Conservation (phyloP, 2,797 vertebrate genomes). For the Karalla daura region DNA sequence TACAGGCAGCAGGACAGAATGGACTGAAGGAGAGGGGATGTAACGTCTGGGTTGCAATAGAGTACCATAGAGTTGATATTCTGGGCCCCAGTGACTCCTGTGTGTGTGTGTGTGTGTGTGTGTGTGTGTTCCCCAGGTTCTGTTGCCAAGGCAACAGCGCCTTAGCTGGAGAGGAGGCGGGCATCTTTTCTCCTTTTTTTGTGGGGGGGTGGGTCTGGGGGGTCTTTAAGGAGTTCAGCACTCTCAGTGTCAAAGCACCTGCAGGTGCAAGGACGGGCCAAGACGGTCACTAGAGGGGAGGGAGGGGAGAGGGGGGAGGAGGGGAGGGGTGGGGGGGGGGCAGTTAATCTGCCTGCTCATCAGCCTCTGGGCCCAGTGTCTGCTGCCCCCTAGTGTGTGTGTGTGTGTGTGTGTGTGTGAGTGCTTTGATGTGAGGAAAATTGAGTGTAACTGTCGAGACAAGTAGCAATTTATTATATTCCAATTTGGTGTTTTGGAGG, state of each 20-base stretch:
- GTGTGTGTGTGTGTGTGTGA: conserved; percentile 31
- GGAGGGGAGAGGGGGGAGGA: conserved; percentile 12
- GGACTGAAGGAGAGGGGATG: background rate
- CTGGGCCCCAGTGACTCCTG: conserved; percentile 68
- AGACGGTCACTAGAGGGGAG: conserved; percentile 58
- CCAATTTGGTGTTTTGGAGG: conserved; percentile 56
- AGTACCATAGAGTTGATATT: conserved; percentile 66
- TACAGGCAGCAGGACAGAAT: no score
- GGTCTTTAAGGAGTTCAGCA: conserved; percentile 50
- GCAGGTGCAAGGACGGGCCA: conserved; percentile 61
- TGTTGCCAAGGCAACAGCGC: conserved; percentile 75
- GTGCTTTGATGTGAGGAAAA: conserved; percentile 55
- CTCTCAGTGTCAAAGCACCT: conserved; percentile 61
- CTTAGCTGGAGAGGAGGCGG: conserved; percentile 48
- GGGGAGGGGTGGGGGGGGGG: background rate
- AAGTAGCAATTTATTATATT: conserved; percentile 61
- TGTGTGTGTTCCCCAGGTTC: conserved; percentile 61
- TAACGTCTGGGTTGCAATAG: conserved; percentile 48
- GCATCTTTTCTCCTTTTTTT: no score
- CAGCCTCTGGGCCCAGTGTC: conserved; percentile 66
- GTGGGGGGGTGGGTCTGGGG: conserved; percentile 50
- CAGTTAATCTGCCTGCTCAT: conserved; percentile 45
- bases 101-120: no score
- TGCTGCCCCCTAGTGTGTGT: conserved; percentile 80
- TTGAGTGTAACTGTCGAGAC: conserved; percentile 58